Conservation (phyloP, 2,888 invertebrate species). For the Hypsopygia costalis region DNA sequence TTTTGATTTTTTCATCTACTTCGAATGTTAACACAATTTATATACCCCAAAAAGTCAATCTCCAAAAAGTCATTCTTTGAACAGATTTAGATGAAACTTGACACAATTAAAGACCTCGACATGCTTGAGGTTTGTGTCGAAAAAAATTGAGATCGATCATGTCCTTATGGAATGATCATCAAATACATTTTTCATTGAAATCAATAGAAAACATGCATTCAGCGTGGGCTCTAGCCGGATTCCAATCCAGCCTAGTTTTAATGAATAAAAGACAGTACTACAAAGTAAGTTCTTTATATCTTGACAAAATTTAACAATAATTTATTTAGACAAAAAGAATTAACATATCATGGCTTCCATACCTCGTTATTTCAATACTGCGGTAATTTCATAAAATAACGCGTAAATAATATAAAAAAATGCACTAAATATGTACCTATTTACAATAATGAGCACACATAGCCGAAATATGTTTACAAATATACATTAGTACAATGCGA, state of each 20-base stretch:
- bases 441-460: background rate
- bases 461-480: background rate
- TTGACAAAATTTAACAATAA: conserved; percentile 73
- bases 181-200: background rate
- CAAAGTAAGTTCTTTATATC: conserved; percentile 75
- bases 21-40: too few relatives aligned
- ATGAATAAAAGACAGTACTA: conserved; percentile 45
- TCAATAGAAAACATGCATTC: too few relatives aligned
- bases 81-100: too few relatives aligned
- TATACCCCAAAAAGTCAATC: too few relatives aligned
- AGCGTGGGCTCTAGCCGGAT: too few relatives aligned
- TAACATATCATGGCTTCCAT: conserved; percentile 56
- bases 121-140: too few relatives aligned
- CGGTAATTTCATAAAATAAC: conserved; percentile 35
- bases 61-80: too few relatives aligned
- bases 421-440: background rate
- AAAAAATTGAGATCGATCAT: background rate
- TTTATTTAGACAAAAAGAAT: conserved; percentile 66
- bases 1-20: too few relatives aligned
- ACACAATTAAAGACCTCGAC: too few relatives aligned
- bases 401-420: conserved; percentile 5
- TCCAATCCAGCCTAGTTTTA: background rate
- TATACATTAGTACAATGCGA: background rate
- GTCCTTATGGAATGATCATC: background rate
- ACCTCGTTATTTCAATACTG: background rate